Evolutionary conservation across 2,888 invertebrate species (phyloP).

Genomic region (Eledona agricola): DNA sequence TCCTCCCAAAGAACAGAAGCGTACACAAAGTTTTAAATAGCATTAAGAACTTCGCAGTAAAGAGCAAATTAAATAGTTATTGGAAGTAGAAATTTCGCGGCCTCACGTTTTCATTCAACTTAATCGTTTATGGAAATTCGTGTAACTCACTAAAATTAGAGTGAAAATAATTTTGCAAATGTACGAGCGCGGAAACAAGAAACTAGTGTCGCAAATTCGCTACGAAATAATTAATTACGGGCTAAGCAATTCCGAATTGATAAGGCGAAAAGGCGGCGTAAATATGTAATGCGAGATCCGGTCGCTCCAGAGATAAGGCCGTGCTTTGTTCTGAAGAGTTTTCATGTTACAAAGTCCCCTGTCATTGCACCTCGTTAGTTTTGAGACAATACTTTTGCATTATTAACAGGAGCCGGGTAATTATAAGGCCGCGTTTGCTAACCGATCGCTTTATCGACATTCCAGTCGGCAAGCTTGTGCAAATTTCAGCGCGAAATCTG

Average conservation of each 20-base stretch:
- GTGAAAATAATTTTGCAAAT: too few species aligned
- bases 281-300: conserved; percentile 35
- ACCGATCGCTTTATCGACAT: conserved; percentile 29
- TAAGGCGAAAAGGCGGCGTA: conserved; percentile 34
- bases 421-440: too few species aligned
- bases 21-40: too few species aligned
- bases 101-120: too few species aligned
- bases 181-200: too few species aligned
- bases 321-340: conserved; percentile 32
- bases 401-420: conserved; percentile 39
- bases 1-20: too few species aligned
- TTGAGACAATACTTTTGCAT: conserved; percentile 40
- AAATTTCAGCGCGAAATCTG: background rate
- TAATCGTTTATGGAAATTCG: too few species aligned
- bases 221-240: conserved; percentile 35
- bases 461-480: conserved; percentile 17
- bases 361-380: conserved; percentile 39
- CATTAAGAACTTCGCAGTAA: too few species aligned
- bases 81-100: too few species aligned
- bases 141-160: too few species aligned
- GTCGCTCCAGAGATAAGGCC: conserved; percentile 21
- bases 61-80: too few species aligned
- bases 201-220: too few species aligned
- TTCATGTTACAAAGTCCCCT: conserved; percentile 36
- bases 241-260: conserved; percentile 33